These are phyloP conservation scores for Alexandromys fortis DNA, from an alignment of 2,113 vertebrate species.

Conservation along the genomic window DNA sequence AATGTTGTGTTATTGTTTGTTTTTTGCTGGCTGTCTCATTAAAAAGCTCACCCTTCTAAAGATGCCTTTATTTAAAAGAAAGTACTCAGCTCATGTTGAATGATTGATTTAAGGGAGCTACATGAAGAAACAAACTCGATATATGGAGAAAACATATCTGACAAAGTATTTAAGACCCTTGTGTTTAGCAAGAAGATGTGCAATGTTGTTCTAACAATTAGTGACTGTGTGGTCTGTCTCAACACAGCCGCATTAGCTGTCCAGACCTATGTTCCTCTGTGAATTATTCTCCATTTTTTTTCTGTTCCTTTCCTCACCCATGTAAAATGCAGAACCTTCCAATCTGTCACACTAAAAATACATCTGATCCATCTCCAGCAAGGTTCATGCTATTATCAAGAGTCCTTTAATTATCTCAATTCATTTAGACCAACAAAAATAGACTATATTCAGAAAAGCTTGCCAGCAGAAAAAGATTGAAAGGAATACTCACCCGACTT, in stretches of 20 bases:
- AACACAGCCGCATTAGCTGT: neutral
- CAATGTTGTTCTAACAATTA: neutral
- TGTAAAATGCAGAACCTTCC: neutral
- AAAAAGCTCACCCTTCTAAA: neutral
- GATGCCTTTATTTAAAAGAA: slow-evolving; percentile 57
- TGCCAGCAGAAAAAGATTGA: neutral
- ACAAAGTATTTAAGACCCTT: neutral
- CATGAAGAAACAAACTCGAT: neutral
- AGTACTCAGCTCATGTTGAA: slow-evolving; percentile 12
- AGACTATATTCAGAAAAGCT: neutral
- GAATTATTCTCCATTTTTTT: neutral
- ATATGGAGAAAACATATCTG: slow-evolving; percentile 5
- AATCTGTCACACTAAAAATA: neutral
- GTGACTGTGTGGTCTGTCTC: neutral
- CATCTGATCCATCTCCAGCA: neutral
- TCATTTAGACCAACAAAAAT: neutral
- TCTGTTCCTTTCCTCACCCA: neutral
- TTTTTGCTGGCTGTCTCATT: neutral
- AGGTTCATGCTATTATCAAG: neutral
- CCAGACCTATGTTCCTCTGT: neutral
- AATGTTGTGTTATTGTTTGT: neutral
- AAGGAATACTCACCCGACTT: neutral
- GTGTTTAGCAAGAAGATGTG: slow-evolving; percentile 9
- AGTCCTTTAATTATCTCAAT: neutral
- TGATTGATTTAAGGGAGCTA: neutral